A percentile compares a stretch with the other conserved stretches of the same genome.
These are phyloP conservation scores for Cartodere bifasciata DNA, from an alignment of 2,888 invertebrate species.

Conservation along the genomic window DNA sequence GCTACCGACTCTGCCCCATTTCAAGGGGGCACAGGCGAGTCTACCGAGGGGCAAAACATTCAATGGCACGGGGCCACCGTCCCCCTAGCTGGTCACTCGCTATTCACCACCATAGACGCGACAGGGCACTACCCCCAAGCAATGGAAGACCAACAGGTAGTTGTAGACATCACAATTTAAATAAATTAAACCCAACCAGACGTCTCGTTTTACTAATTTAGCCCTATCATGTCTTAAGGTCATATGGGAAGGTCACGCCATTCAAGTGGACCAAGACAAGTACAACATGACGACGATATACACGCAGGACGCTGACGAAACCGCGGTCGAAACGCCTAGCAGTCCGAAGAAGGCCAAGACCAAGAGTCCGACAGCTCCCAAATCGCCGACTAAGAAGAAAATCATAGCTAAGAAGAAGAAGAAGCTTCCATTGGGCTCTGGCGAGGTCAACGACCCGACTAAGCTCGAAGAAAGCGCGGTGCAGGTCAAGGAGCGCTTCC, in stretches of 20 bases:
- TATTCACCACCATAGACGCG: conserved; percentile 32
- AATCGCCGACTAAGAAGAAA: conserved; percentile 29
- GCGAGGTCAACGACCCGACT: conserved; percentile 42
- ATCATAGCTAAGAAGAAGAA: conserved; percentile 37
- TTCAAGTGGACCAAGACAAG: conserved; percentile 42
- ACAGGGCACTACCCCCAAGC: conserved; percentile 31
- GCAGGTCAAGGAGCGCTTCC: conserved; percentile 56
- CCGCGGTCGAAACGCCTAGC: conserved; percentile 18
- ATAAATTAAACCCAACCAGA: conserved; percentile 22
- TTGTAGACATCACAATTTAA: conserved; percentile 13
- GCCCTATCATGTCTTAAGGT: no score
- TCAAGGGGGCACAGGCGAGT: conserved; percentile 24
- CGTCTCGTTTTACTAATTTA: conserved; percentile 14
- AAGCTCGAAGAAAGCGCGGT: conserved; percentile 56
- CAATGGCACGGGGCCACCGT: conserved; percentile 55
- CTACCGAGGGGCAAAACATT: conserved; percentile 36
- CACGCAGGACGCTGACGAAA: conserved; percentile 19
- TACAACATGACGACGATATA: conserved; percentile 29
- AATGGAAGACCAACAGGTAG: conserved; percentile 35
- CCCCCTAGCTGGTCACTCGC: conserved; percentile 31
- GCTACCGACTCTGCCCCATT: conserved; percentile 22
- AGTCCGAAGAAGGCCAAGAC: conserved; percentile 11
- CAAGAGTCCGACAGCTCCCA: conserved; percentile 36
- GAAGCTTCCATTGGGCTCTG: conserved; percentile 37
- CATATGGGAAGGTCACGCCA: conserved; percentile 54